These are phyloP conservation scores for Drosophila austrosaltans DNA, from an alignment of 2,888 invertebrate species.

Conservation along the genomic window DNA sequence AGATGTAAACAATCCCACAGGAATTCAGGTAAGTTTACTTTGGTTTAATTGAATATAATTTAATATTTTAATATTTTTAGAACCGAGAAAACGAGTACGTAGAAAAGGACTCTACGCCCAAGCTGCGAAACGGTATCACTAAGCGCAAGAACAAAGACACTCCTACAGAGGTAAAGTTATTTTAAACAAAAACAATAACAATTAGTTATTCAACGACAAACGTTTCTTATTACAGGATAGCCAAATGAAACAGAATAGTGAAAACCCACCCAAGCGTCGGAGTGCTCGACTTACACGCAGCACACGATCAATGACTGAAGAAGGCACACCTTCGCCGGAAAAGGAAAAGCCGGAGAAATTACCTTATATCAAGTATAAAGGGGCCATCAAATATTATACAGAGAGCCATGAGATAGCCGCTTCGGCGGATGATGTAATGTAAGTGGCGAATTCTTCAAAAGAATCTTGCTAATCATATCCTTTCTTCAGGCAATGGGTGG, in stretches of 20 bases:
- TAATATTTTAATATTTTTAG: not conserved
- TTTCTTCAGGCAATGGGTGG: slow-evolving; percentile 78
- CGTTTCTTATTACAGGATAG: slow-evolving; percentile 32
- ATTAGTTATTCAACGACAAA: not conserved
- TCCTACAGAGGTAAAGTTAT: slow-evolving; percentile 46
- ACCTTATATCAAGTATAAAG: slow-evolving; percentile 78
- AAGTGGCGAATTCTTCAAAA: slow-evolving; percentile 49
- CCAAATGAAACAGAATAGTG: slow-evolving; percentile 52
- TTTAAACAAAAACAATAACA: not conserved
- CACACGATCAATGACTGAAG: slow-evolving; percentile 69
- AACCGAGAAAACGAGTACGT: slow-evolving; percentile 26
- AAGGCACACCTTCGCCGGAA: slow-evolving; percentile 60
- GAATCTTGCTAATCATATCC: not conserved
- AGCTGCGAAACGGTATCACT: slow-evolving; percentile 17
- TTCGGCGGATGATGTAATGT: slow-evolving; percentile 84
- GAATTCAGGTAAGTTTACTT: slow-evolving; percentile 4
- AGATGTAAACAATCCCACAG: slow-evolving; percentile 7
- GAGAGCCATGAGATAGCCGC: slow-evolving; percentile 84
- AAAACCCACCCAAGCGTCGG: slow-evolving; percentile 79
- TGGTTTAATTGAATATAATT: not conserved
- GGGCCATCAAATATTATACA: slow-evolving; percentile 81
- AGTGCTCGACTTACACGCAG: slow-evolving; percentile 75
- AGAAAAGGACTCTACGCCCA: slow-evolving; percentile 24
- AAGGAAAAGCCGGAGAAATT: slow-evolving; percentile 60
- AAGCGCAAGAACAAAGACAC: slow-evolving; percentile 52